Base-by-base conservation (phyloP, 2,797 vertebrate genomes). In the Pterois miles region DNA sequence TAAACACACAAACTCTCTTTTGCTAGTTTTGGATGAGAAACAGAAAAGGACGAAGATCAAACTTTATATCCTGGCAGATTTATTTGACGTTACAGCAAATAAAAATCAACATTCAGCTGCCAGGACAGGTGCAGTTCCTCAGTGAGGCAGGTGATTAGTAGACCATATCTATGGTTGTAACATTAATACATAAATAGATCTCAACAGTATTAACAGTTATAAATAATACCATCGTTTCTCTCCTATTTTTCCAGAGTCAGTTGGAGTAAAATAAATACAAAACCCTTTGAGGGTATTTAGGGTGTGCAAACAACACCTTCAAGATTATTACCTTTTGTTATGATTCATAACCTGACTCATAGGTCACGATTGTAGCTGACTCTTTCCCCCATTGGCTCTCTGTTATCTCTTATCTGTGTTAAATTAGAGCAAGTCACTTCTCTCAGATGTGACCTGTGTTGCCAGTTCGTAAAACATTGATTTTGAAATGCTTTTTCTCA, bases 51-150 rank as follows among this genome's bases (percentile, higher is more conserved):
- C 67, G 82, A 71, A 80, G 50, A 23, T 40, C 74, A 80, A 8
- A 63, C 29, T 56, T 20, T 56, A 25, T 76, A 80, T 86, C 79
- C 81, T 89, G 86, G 84, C 86, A 91, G 88, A 73, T 95, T 93
- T 95, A 94, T 92, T 94, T 76, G 71, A 85, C 87, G 84, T 81
- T 70, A 67, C 36, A 22, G 71, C 77, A 89, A 88, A 92, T 76
- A 56, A 60, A 74, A 72, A 79, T 48, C 31, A 56, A 78, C 68
- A 82, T 78, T 63, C 78, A 91, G 85, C 85, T 91, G 85, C 86
- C 81, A 65, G 53, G 79, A 85, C 72, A 76, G 43, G 36, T 84
- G 71, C 74, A 82, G 70, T 80, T 78, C 8, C 31, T 90, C 58
- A 56, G 65, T 71, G 70, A 87, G 64, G 82, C 50, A 40, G n/a